phyloP scores from a whole-genome alignment of 2,797 vertebrate genomes.

The Todus mexicanus region DNA sequence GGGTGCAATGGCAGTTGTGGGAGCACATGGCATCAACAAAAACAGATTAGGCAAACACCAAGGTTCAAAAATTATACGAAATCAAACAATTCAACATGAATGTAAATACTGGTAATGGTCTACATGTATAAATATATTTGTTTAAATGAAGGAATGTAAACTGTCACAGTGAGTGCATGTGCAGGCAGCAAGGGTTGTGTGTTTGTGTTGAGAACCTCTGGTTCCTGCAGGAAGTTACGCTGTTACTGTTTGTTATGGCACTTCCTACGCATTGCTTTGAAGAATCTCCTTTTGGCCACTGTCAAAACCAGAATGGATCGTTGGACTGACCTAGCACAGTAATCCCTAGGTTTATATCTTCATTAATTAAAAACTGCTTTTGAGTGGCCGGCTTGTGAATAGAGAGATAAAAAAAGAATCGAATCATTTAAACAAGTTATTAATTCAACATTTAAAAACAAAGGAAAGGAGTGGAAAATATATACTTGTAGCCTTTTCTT shows the following conservation, averaged over 20 bases:
- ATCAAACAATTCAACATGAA: neutral
- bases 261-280: neutral
- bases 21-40: neutral
- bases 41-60: neutral
- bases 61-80: neutral
- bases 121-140: neutral
- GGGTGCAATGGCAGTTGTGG: neutral
- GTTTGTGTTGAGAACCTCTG: neutral
- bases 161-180: neutral
- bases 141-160: neutral
- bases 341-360: neutral
- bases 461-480: constrained; percentile 39
- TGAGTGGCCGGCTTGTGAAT: neutral
- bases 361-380: constrained; percentile 39
- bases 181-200: neutral
- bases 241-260: neutral
- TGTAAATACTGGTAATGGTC: neutral
- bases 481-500: constrained; percentile 69
- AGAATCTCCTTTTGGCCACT: neutral
- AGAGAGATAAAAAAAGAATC: neutral
- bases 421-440: constrained; percentile 59
- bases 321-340: neutral
- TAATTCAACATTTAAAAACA: constrained; percentile 53
- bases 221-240: neutral
- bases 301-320: neutral